Percentiles rank a stretch among this genome's conserved stretches.
Evolutionary conservation across 37 sponge, comb jelly and placozoan species (phyloP).

Genomic region (Trichoplax adhaerens): DNA sequence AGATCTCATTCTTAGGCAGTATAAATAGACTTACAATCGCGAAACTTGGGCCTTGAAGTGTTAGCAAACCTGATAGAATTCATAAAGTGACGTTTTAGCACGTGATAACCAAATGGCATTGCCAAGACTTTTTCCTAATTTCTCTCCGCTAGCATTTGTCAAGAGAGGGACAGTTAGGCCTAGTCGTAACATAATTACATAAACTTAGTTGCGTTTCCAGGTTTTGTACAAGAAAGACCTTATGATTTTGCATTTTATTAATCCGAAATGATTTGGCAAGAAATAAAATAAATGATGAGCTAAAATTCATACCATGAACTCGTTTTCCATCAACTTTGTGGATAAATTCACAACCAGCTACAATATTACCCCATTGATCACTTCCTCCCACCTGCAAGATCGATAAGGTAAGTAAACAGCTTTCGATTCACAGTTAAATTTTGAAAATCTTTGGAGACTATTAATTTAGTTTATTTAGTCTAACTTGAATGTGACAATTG

Average conservation of each 20-base stretch:
- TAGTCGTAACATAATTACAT: slow-evolving; percentile 1
- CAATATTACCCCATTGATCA: slow-evolving; percentile 77
- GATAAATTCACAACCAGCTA: slow-evolving; percentile 41
- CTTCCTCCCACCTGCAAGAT: slow-evolving; percentile 52
- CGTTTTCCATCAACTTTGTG: slow-evolving; percentile 12
- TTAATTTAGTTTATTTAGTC: too few species aligned
- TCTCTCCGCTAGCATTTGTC: slow-evolving; percentile 32
- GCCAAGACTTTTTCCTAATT: slow-evolving; percentile 51
- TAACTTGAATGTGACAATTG: slow-evolving; percentile 46
- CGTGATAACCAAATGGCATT: slow-evolving; percentile 60
- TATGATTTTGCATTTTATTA: too few species aligned
- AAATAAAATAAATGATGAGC: too few species aligned
- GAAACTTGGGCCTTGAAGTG: background rate
- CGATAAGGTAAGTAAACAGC: background rate
- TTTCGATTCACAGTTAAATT: too few species aligned
- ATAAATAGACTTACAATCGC: background rate
- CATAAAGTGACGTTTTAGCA: slow-evolving; percentile 35
- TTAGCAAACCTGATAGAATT: slow-evolving; percentile 34
- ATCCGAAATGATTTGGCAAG: too few species aligned
- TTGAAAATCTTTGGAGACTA: too few species aligned
- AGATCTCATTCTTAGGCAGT: background rate
- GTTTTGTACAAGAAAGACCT: too few species aligned
- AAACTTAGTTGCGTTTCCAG: background rate
- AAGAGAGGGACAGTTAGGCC: slow-evolving; percentile 54
- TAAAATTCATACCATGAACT: slow-evolving; percentile 36